These are phyloP conservation scores for Drosophila eohydei DNA, from an alignment of 2,888 invertebrate genomes.

Conservation along the genomic window DNA sequence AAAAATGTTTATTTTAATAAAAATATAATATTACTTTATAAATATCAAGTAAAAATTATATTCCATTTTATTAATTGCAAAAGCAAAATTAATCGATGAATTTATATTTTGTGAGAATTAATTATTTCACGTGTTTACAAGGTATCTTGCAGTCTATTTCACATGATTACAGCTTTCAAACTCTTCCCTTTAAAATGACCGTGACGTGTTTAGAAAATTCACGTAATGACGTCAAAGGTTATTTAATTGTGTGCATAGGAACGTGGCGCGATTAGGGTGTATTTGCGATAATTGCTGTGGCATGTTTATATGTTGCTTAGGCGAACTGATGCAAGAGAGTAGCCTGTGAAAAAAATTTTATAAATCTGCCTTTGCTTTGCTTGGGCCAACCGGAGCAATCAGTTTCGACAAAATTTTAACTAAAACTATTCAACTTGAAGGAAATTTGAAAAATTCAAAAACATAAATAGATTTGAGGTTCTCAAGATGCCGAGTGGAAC, in stretches of 20 bases:
- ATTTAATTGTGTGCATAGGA: constrained; percentile 18
- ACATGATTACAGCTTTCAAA: not conserved
- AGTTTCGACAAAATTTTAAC: constrained; percentile 24
- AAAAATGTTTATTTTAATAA: too few species aligned
- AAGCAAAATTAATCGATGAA: too few species aligned
- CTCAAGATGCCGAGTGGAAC: constrained; percentile 30
- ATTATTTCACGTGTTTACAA: not conserved
- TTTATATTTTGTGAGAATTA: too few species aligned
- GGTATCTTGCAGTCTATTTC: not conserved
- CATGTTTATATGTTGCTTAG: not conserved
- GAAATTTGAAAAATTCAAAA: not conserved
- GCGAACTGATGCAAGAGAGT: constrained; percentile 6
- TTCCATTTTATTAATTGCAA: too few species aligned
- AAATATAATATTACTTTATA: too few species aligned
- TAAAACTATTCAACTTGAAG: constrained; percentile 22
- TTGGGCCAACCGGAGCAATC: not conserved
- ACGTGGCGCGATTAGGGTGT: constrained; percentile 7
- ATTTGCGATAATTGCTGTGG: constrained; percentile 15
- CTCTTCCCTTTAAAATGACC: not conserved
- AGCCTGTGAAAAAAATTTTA: constrained; percentile 13
- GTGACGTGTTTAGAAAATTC: constrained; percentile 5
- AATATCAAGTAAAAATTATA: too few species aligned
- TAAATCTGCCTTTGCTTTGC: not conserved
- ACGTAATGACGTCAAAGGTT: constrained; percentile 25
- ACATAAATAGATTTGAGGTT: constrained; percentile 16